phyloP scores from a whole-genome alignment of 2,888 invertebrate species.

The Hartigia nigra region DNA sequence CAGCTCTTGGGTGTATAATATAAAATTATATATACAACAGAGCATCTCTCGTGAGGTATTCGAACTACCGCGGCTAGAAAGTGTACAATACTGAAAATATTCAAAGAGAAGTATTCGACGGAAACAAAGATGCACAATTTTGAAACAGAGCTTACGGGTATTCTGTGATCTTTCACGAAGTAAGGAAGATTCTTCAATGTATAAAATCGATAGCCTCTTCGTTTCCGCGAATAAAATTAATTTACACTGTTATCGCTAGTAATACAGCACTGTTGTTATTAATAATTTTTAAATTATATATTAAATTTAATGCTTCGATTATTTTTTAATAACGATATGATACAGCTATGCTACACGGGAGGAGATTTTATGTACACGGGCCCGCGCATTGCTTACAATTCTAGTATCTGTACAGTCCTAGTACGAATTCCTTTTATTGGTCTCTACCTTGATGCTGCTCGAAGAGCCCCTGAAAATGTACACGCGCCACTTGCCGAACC shows the following conservation, averaged over 20 bases:
- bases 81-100: conserved; percentile 40
- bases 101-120: neutral
- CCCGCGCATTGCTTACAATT: conserved; percentile 21
- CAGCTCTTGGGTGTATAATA: conserved; percentile 31
- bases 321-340: conserved; percentile 46
- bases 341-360: conserved; percentile 47
- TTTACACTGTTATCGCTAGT: conserved; percentile 9
- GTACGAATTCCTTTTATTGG: conserved; percentile 21
- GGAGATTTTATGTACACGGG: conserved; percentile 11
- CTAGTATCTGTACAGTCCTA: conserved; percentile 32
- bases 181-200: neutral
- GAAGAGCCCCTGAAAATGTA: neutral
- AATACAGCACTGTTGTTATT: conserved; percentile 9
- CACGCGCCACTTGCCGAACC: neutral
- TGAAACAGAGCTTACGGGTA: neutral
- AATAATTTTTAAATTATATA: conserved; percentile 49
- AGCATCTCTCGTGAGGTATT: conserved; percentile 48
- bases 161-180: neutral
- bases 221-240: neutral
- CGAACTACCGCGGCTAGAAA: conserved; percentile 45
- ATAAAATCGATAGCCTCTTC: neutral
- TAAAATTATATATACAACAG: conserved; percentile 58
- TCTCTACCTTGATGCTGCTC: neutral
- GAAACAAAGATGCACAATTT: neutral
- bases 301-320: conserved; percentile 25